Evolutionary conservation across 2,888 invertebrate species (phyloP).

Genomic region (Drosophila emarginata): DNA sequence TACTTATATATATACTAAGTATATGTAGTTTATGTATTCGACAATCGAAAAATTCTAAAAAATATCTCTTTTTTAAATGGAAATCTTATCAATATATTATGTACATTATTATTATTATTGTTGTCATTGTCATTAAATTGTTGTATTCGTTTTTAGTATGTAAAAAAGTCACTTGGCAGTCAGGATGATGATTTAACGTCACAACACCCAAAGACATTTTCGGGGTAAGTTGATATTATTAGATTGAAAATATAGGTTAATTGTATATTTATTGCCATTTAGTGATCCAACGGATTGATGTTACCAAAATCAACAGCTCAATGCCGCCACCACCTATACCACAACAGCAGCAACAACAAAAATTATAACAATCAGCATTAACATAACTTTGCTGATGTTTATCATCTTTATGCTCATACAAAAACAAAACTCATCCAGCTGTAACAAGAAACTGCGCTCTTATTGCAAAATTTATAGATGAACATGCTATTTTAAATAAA

Average conservation of each 20-base stretch:
- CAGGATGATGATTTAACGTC: conserved; percentile 85
- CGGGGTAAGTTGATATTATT: conserved; percentile 69
- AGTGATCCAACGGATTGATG: conserved; percentile 82
- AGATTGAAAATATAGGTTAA: conserved; percentile 1
- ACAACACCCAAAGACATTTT: conserved; percentile 81
- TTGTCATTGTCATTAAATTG: no score
- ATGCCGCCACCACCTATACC: conserved; percentile 36
- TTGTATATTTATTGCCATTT: neutral
- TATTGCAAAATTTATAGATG: conserved; percentile 61
- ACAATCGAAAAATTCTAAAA: no score
- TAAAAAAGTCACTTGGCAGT: conserved; percentile 85
- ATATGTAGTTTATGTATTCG: no score
- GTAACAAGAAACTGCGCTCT: conserved; percentile 46
- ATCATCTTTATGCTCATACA: conserved; percentile 38
- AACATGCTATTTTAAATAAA: conserved; percentile 75
- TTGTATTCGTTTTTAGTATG: conserved; percentile 83
- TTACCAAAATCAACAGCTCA: conserved; percentile 33
- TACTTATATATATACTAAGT: neutral
- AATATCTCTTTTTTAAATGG: conserved; percentile 47
- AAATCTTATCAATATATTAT: no score
- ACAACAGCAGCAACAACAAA: conserved; percentile 35
- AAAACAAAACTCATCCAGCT: conserved; percentile 35
- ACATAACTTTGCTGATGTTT: conserved; percentile 17
- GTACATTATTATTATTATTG: no score
- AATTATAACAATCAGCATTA: conserved; percentile 26